Evolutionary conservation across 2,113 vertebrate genomes (phyloP).

Genomic region (Naja naja): DNA sequence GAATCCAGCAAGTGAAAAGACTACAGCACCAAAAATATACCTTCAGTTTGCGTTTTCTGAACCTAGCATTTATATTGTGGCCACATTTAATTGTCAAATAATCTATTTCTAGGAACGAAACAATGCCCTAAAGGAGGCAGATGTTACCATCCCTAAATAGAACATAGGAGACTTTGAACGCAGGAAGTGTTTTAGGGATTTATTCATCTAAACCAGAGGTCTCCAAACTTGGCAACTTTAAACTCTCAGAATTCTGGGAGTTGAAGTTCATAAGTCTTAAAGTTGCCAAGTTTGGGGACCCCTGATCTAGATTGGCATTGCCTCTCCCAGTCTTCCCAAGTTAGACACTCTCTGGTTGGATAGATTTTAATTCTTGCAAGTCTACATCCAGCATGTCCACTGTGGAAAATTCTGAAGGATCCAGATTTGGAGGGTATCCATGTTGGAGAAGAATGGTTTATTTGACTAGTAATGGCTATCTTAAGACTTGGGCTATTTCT

Average conservation of each 20-base stretch:
- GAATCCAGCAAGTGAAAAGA: slow-evolving; percentile 2
- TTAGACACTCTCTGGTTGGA: not conserved
- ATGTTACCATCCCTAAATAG: not conserved
- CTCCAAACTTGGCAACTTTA: no score
- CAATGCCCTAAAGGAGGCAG: not conserved
- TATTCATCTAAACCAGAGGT: not conserved
- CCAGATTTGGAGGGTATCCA: not conserved
- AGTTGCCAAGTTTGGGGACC: no score
- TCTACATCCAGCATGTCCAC: not conserved
- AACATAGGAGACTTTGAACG: not conserved
- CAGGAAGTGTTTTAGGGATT: not conserved
- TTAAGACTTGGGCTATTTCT: not conserved
- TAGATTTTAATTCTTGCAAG: not conserved
- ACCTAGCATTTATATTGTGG: slow-evolving; percentile 9
- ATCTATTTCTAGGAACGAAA: slow-evolving; percentile 18
- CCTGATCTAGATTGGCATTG: not conserved
- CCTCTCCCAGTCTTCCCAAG: not conserved
- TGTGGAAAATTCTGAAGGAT: not conserved
- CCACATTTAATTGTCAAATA: slow-evolving; percentile 15
- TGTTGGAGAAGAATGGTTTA: not conserved
- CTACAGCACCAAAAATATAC: not conserved
- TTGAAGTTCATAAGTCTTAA: no score
- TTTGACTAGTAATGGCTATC: not conserved
- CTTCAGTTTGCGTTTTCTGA: not conserved
- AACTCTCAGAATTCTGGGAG: no score